Base-by-base conservation (phyloP, 2,888 invertebrate species). In the Melinaea marsaeus region DNA sequence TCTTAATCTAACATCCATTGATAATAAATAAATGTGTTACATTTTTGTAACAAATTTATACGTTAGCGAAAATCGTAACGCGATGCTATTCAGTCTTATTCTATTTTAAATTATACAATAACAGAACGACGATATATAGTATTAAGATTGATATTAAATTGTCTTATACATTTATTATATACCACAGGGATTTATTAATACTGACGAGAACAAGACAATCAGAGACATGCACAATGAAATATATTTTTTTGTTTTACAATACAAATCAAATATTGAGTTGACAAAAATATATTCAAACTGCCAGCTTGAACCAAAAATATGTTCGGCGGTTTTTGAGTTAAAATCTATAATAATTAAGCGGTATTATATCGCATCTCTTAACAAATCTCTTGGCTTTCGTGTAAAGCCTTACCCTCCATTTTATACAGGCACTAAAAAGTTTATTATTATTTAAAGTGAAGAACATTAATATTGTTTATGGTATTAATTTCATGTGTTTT, bases 51-150 rank as follows among this genome's bases (percentile, higher is more conserved):
- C 66, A 66, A 75, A 80, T 85, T 83, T 83, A 85, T 82, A 85
- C 83, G 82, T 85, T 86, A 75, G 73, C 46, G 54, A 62, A 64
- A 58, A 63, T 47, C 56, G 61, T 69, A 84, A 84, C 77, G 73
- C 79, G 86, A 84, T 77, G 77, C 76, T 85, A 83, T 72, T 88
- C 89, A 89, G 88, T 90, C 89, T 90, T 89, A 89, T 88, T 84
- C 87, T 88, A 88, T 83, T 75, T 78, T 79, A 81, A 81, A 81
- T 70, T 78, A 77, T 74, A 66, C 60, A 68, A 63, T 64, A 61
- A 62, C 63, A 68, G 62, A 58, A 62, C 55, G 9, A 2, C 3
- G 3, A 64, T 71, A 78, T 72, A 72, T 76, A 79, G 84, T 81
- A 83, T 69, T 76, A 71, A 83, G 72, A 79, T 79, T 78, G 78